Percentiles rank a stretch among this genome's conserved stretches.
Evolutionary conservation across 2,113 vertebrate genomes (phyloP).

Genomic region (Chloropsis hardwickii): DNA sequence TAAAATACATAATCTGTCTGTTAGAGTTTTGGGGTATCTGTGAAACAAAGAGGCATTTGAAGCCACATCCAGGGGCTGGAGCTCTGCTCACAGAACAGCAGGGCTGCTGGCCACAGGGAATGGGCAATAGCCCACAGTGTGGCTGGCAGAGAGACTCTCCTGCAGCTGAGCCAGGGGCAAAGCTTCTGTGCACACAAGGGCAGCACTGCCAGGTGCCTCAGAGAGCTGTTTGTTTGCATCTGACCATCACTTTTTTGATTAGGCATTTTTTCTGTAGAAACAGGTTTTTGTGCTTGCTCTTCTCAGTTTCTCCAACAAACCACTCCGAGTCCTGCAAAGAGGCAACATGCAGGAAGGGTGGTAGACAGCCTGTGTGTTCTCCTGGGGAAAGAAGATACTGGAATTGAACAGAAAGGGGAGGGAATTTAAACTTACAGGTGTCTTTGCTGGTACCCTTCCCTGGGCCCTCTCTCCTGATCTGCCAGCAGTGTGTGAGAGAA

Average conservation of each 20-base stretch:
- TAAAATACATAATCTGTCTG: not conserved
- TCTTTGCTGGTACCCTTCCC: not conserved
- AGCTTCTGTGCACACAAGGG: accelerated
- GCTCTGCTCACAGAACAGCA: not conserved
- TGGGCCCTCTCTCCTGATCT: not conserved
- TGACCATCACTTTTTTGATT: not conserved
- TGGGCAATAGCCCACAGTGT: accelerated
- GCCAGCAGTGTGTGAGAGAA: not conserved
- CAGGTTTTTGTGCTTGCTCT: not conserved
- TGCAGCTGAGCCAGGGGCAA: not conserved
- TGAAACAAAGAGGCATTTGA: not conserved
- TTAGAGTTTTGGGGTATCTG: not conserved
- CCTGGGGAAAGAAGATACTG: not conserved
- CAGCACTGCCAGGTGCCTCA: not conserved
- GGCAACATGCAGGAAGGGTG: not conserved
- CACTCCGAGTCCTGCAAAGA: not conserved
- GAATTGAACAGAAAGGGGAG: not conserved
- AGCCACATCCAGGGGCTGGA: not conserved
- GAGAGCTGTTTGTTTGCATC: not conserved
- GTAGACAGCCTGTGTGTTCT: not conserved
- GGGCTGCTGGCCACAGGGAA: not conserved
- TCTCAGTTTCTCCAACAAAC: not conserved
- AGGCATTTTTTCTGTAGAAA: not conserved
- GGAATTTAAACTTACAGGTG: not conserved
- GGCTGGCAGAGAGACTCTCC: not conserved